These are phyloP conservation scores for Cenopis cana DNA, from an alignment of 2,888 invertebrate species.

Conservation along the genomic window DNA sequence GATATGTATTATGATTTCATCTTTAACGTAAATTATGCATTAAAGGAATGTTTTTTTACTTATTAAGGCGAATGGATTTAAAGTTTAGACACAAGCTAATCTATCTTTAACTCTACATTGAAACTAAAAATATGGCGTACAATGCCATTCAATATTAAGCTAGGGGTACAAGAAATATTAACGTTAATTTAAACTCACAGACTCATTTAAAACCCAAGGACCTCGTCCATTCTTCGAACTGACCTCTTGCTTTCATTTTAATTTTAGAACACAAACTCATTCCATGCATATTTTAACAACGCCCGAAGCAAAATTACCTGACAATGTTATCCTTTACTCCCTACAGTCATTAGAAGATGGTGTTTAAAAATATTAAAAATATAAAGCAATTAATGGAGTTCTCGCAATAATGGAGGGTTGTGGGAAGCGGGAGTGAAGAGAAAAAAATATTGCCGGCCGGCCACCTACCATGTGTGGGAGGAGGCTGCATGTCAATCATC, in stretches of 20 bases:
- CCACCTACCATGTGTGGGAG: slow-evolving; percentile 72
- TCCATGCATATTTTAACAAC: slow-evolving; percentile 39
- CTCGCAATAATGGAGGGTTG: slow-evolving; percentile 66
- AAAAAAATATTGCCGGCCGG: slow-evolving; percentile 60
- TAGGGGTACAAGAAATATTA: slow-evolving; percentile 9
- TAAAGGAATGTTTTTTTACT: neutral
- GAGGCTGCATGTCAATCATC: slow-evolving; percentile 74
- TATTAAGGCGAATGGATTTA: too few relatives aligned
- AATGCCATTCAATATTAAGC: neutral
- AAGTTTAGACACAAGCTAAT: neutral
- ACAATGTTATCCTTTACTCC: slow-evolving; percentile 29
- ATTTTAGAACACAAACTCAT: slow-evolving; percentile 37
- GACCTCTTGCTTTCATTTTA: slow-evolving; percentile 40
- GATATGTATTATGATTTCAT: neutral
- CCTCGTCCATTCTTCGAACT: slow-evolving; percentile 29
- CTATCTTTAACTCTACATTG: neutral
- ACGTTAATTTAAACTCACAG: neutral
- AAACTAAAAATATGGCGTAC: neutral
- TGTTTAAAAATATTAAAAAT: slow-evolving; percentile 50
- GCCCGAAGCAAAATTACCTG: slow-evolving; percentile 36
- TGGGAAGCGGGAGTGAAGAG: slow-evolving; percentile 51
- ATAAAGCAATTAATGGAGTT: slow-evolving; percentile 64
- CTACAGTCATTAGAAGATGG: slow-evolving; percentile 42
- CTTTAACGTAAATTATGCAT: neutral
- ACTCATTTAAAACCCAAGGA: slow-evolving; percentile 26